A percentile compares a stretch with the other conserved stretches of the same genome.
Conservation (phyloP, 2,797 vertebrate genomes). For the Etheostoma nigrum region DNA sequence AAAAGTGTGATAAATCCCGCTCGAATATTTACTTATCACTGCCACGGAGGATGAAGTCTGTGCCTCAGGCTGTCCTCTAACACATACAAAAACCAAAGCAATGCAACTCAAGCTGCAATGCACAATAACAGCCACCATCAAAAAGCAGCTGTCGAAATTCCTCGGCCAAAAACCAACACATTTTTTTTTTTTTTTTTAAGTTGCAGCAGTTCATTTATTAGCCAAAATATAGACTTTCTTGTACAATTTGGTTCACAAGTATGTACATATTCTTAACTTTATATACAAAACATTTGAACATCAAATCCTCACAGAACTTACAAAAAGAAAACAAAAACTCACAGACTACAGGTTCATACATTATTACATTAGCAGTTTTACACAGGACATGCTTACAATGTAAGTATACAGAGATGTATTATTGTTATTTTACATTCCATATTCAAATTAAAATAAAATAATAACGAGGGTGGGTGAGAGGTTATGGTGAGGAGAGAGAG, state of each 20-base stretch:
- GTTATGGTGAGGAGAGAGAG: conserved; percentile 86
- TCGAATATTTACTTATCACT: conserved; percentile 76
- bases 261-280: conserved; percentile 98
- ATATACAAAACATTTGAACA: conserved; percentile 95
- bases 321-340: conserved; percentile 84
- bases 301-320: conserved; percentile 92
- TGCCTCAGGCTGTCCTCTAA: conserved; percentile 67
- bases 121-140: conserved; percentile 63
- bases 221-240: conserved; percentile 99
- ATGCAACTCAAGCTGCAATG: conserved; percentile 55
- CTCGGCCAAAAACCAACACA: conserved; percentile 63
- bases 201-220: conserved; percentile 99
- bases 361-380: conserved; percentile 94
- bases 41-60: conserved; percentile 70
- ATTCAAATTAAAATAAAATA: conserved; percentile 82
- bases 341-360: conserved; percentile 92
- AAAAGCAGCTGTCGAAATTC: conserved; percentile 67
- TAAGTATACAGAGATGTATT: conserved; percentile 92
- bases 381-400: conserved; percentile 98
- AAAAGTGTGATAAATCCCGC: conserved; percentile 81
- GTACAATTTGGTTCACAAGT: conserved; percentile 99
- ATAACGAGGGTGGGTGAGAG: conserved; percentile 57
- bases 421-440: conserved; percentile 94
- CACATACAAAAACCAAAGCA: conserved; percentile 43
- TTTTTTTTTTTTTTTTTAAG: conserved; percentile 80